Evolutionary conservation across 2,888 invertebrate genomes (phyloP).

Genomic region (Stomorhina lunata): DNA sequence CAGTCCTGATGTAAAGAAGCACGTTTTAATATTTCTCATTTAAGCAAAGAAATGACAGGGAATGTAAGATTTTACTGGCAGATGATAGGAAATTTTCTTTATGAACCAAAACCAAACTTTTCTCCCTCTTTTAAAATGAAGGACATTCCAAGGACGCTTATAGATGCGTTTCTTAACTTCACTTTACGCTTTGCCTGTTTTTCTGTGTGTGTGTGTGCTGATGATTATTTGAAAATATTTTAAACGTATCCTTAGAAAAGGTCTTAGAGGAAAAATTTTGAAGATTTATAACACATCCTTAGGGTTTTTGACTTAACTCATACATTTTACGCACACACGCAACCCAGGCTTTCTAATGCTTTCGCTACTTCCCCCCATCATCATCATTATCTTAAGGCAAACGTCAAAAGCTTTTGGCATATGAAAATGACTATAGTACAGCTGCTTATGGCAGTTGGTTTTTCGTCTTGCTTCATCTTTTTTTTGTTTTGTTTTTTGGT

Average conservation of each 20-base stretch:
- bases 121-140: constrained; percentile 37
- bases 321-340: constrained; percentile 19
- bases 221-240: constrained; percentile 33
- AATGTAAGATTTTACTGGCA: not conserved
- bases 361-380: not conserved
- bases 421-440: constrained; percentile 45
- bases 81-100: constrained; percentile 4
- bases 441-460: constrained; percentile 52
- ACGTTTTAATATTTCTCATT: constrained; percentile 28
- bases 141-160: constrained; percentile 70
- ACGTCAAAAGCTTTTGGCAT: constrained; percentile 55
- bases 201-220: constrained; percentile 8
- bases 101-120: not conserved
- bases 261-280: constrained; percentile 45
- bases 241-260: constrained; percentile 16
- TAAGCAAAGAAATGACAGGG: not conserved
- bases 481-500: constrained; percentile 1
- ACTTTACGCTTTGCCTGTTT: constrained; percentile 13
- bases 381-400: no score
- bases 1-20: not conserved
- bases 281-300: constrained; percentile 62
- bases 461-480: not conserved
- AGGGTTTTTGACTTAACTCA: constrained; percentile 39
- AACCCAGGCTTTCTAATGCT: not conserved
- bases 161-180: constrained; percentile 47